Evolutionary conservation across 2,797 vertebrate species (phyloP).

Genomic region (Chaenodraco wilsoni): DNA sequence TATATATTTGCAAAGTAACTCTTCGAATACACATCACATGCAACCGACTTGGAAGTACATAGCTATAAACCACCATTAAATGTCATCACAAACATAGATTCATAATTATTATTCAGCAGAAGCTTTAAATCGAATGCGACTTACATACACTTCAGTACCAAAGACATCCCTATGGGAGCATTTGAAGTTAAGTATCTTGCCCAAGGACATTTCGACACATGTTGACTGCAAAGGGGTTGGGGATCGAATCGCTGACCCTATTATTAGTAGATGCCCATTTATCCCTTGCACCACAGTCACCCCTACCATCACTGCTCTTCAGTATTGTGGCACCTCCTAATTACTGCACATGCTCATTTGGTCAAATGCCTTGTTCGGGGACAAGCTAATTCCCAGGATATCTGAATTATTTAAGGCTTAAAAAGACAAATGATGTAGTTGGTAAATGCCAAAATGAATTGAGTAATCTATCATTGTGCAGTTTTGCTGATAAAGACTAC

Average conservation of each 20-base stretch:
- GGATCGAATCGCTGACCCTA: no score
- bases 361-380: constrained; percentile 35
- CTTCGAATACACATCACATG: not conserved
- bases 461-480: constrained; percentile 16
- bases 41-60: constrained; percentile 4
- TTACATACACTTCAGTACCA: no score
- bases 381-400: constrained; percentile 14
- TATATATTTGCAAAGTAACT: not conserved
- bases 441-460: constrained; percentile 1
- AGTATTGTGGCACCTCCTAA: constrained; percentile 24
- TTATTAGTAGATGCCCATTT: no score
- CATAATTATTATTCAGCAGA: no score
- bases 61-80: constrained; percentile 6
- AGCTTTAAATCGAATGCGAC: no score
- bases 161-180: no score
- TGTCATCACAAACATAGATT: no score
- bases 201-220: no score
- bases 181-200: no score
- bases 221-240: no score
- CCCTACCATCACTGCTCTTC: constrained; percentile 25
- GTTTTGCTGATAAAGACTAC: constrained; percentile 27
- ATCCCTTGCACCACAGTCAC: no score
- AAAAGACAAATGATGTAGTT: constrained; percentile 25
- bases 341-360: constrained; percentile 25
- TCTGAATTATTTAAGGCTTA: constrained; percentile 27